These are phyloP conservation scores for Cryptus armator DNA, from an alignment of 2,888 invertebrate species.

Conservation along the genomic window DNA sequence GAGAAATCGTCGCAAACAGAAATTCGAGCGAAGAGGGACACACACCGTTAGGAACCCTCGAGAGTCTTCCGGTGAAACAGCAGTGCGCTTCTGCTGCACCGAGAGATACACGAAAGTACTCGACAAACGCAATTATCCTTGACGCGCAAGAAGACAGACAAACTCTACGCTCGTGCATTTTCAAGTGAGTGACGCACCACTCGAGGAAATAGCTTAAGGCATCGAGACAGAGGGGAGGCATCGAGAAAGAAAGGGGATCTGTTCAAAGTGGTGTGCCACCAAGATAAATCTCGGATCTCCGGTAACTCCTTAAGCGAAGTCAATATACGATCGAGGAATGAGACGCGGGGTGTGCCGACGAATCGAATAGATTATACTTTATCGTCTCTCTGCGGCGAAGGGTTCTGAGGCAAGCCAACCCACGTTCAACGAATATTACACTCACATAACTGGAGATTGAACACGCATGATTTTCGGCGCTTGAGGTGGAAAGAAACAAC, in stretches of 20 bases:
- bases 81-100: slow-evolving; percentile 27
- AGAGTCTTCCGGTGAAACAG: slow-evolving; percentile 16
- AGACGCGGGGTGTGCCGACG: slow-evolving; percentile 1
- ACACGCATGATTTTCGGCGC: background rate
- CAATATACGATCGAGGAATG: background rate
- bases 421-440: slow-evolving; percentile 4
- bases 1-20: slow-evolving; percentile 21
- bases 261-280: background rate
- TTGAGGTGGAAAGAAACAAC: slow-evolving; percentile 6
- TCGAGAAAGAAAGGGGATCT: background rate
- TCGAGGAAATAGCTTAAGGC: background rate
- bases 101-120: slow-evolving; percentile 2
- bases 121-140: slow-evolving; percentile 31
- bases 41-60: background rate
- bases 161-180: background rate
- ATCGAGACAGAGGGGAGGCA: background rate
- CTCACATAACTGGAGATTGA: background rate
- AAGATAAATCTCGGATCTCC: slow-evolving; percentile 5
- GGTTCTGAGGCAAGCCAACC: background rate
- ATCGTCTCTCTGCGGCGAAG: slow-evolving; percentile 5
- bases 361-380: slow-evolving; percentile 20
- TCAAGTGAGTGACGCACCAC: slow-evolving; percentile 9
- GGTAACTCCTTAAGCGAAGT: background rate
- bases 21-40: background rate
- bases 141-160: slow-evolving; percentile 10